These are phyloP conservation scores for Dasyornis broadbenti DNA, from an alignment of 2,113 vertebrate species.

Conservation along the genomic window DNA sequence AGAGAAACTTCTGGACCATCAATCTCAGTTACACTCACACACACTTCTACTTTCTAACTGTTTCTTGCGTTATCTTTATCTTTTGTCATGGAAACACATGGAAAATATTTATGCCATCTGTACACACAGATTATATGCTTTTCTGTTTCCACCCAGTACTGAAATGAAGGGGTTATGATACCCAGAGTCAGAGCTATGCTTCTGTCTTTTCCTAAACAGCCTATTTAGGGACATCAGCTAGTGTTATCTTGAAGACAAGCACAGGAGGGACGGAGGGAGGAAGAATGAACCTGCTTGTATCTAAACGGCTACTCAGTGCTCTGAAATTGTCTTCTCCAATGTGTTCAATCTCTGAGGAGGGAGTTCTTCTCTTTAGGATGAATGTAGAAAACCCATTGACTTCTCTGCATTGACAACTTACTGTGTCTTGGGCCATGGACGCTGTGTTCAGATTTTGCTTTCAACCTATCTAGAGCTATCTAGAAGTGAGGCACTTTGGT, in stretches of 20 bases:
- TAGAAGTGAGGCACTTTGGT: not conserved
- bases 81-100: constrained; percentile 53
- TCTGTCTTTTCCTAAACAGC: not conserved
- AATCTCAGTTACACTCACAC: not conserved
- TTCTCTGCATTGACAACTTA: not conserved
- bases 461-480: not conserved
- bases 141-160: not conserved
- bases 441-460: not conserved
- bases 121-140: not conserved
- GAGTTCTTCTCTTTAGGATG: not conserved
- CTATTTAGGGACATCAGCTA: not conserved
- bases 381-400: not conserved
- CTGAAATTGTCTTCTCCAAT: not conserved
- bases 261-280: not conserved
- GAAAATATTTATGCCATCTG: constrained; percentile 47
- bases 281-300: not conserved
- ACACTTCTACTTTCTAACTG: constrained; percentile 3
- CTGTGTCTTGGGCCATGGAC: not conserved
- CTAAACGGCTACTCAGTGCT: not conserved
- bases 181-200: not conserved
- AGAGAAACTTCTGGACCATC: constrained; percentile 34
- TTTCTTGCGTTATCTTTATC: constrained; percentile 47
- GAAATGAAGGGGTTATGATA: constrained; percentile 1
- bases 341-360: not conserved
- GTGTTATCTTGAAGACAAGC: not conserved